phyloP scores from a whole-genome alignment of 2,797 vertebrate genomes.

The Sebastes vulpes region DNA sequence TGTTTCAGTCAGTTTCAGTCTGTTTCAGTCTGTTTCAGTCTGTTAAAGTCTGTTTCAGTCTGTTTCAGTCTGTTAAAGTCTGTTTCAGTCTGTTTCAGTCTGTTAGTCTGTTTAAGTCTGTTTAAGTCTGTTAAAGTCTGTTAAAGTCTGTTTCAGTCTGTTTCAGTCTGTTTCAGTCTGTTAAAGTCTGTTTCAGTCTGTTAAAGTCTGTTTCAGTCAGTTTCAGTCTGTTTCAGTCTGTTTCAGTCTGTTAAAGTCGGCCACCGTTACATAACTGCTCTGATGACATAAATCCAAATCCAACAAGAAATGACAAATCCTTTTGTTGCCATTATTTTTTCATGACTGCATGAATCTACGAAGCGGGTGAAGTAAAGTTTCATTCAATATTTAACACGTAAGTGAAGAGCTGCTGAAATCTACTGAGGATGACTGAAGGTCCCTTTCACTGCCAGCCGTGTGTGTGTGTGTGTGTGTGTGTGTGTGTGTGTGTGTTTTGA shows the following conservation, averaged over 20 bases:
- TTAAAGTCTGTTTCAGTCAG: too few species aligned
- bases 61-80: too few species aligned
- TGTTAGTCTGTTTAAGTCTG: too few species aligned
- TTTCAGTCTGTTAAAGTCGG: background rate
- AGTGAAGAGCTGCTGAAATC: conserved; percentile 61
- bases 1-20: too few species aligned
- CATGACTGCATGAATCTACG: conserved; percentile 53
- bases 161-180: too few species aligned
- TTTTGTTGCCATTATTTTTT: conserved; percentile 82
- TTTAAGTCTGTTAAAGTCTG: too few species aligned
- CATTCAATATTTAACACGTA: conserved; percentile 72
- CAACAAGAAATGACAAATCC: conserved; percentile 64
- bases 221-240: too few species aligned
- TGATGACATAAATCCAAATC: conserved; percentile 55
- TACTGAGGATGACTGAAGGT: conserved; percentile 40
- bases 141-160: too few species aligned
- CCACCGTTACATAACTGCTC: conserved; percentile 41
- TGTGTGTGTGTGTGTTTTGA: background rate
- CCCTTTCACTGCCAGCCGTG: conserved; percentile 20
- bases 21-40: too few species aligned
- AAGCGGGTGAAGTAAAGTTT: conserved; percentile 58
- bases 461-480: background rate
- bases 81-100: too few species aligned
- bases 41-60: too few species aligned
- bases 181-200: too few species aligned